These are phyloP conservation scores for Nesoenas mayeri DNA, from an alignment of 2,113 vertebrate genomes.

Conservation along the genomic window DNA sequence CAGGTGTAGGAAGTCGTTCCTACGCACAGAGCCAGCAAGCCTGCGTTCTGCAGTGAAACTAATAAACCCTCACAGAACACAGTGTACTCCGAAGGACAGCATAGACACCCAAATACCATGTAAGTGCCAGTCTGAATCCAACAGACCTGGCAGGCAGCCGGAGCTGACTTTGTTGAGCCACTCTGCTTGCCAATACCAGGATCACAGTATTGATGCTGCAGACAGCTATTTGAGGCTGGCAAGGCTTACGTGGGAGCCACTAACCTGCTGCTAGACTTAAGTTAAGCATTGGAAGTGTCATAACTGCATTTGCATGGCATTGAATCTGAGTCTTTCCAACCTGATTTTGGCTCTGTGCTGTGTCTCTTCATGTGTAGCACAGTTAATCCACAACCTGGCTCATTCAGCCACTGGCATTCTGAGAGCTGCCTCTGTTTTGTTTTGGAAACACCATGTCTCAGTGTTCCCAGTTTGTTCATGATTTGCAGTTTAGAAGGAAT, in stretches of 20 bases:
- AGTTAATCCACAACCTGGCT: slow-evolving; percentile 30
- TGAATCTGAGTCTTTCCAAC: slow-evolving; percentile 2
- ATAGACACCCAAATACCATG: background rate
- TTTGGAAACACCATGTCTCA: slow-evolving; percentile 10
- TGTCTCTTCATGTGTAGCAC: slow-evolving; percentile 7
- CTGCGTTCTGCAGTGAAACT: background rate
- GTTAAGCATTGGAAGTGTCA: background rate
- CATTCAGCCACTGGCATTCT: background rate
- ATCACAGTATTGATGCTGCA: background rate
- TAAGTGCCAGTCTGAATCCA: background rate
- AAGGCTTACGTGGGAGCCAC: background rate
- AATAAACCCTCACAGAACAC: background rate
- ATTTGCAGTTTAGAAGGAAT: slow-evolving; percentile 6
- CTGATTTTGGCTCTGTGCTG: background rate
- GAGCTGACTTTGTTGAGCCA: background rate
- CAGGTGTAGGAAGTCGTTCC: background rate
- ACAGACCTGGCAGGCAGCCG: slow-evolving; percentile 26
- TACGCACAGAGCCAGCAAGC: background rate
- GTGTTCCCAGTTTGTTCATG: background rate
- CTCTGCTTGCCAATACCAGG: background rate
- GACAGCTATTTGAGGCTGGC: background rate
- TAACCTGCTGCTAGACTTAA: slow-evolving; percentile 10
- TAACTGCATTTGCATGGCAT: background rate
- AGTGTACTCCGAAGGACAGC: background rate
- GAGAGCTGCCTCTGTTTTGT: slow-evolving; percentile 14